phyloP scores from a whole-genome alignment of 2,113 vertebrate genomes.

The Gobiocypris rarus region DNA sequence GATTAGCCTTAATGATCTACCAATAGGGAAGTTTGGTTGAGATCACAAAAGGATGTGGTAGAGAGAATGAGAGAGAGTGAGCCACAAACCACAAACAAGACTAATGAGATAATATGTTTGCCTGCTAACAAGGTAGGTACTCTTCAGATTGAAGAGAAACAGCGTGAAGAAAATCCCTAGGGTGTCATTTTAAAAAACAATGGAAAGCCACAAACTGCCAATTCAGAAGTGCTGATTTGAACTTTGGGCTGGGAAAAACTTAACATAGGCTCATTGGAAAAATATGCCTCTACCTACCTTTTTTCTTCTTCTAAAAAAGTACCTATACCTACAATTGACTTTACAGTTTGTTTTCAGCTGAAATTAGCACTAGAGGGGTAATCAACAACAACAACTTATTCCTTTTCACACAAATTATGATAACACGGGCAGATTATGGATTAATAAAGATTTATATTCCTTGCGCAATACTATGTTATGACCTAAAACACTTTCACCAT shows the following conservation, averaged over 20 bases:
- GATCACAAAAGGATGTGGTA: conserved; percentile 67
- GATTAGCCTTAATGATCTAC: conserved; percentile 78
- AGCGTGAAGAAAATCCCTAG: conserved; percentile 53
- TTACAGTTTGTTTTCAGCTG: background rate
- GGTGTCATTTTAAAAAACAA: conserved; percentile 45
- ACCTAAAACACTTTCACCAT: background rate
- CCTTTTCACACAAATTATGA: background rate
- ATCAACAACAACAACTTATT: background rate
- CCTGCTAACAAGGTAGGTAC: conserved; percentile 67
- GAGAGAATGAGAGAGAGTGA: conserved; percentile 69
- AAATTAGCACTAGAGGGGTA: background rate
- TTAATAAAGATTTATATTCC: background rate
- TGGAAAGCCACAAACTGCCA: conserved; percentile 46
- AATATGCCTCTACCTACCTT: background rate
- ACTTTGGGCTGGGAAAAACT: background rate
- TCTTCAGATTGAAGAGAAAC: conserved; percentile 60
- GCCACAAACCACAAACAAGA: conserved; percentile 75
- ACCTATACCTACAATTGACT: background rate
- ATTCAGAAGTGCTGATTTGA: background rate
- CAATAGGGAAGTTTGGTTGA: conserved; percentile 70
- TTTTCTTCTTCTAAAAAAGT: background rate
- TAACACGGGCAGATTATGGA: background rate
- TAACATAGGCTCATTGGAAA: background rate
- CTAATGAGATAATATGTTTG: conserved; percentile 72
- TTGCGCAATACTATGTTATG: background rate